These are phyloP conservation scores for Phrynocephalus forsythii DNA, from an alignment of 2,797 vertebrate species.

Conservation along the genomic window DNA sequence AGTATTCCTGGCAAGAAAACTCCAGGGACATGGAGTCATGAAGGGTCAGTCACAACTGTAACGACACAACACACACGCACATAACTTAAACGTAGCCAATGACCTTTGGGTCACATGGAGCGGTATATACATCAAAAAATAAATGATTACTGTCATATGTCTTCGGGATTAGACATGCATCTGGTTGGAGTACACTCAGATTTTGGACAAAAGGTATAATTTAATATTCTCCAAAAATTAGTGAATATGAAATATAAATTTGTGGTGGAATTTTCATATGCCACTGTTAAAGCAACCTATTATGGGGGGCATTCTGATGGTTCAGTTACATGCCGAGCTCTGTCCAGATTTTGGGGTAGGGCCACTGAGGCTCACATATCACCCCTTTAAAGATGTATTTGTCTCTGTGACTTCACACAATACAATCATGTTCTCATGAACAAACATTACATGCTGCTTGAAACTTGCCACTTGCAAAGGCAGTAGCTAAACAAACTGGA, in stretches of 20 bases:
- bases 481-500: too few relatives aligned
- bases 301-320: neutral
- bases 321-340: neutral
- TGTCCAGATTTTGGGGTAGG: neutral
- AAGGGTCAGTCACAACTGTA: too few relatives aligned
- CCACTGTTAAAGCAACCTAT: neutral
- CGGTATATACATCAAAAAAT: too few relatives aligned
- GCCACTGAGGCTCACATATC: neutral
- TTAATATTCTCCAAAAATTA: neutral
- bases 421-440: too few relatives aligned
- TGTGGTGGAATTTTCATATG: neutral
- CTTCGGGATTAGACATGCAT: neutral
- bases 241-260: neutral
- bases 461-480: too few relatives aligned
- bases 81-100: neutral
- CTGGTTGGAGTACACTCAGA: neutral
- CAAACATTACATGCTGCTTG: too few relatives aligned
- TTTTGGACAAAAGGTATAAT: neutral
- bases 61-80: too few relatives aligned
- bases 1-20: too few relatives aligned
- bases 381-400: neutral
- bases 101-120: neutral
- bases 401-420: too few relatives aligned
- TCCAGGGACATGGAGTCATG: too few relatives aligned
- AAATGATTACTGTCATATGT: neutral